Evolutionary conservation across 1,140 invertebrate species (phyloP), one percentile per base, ranked within the genome.

Genomic region (Ganaspis sp.): DNA sequence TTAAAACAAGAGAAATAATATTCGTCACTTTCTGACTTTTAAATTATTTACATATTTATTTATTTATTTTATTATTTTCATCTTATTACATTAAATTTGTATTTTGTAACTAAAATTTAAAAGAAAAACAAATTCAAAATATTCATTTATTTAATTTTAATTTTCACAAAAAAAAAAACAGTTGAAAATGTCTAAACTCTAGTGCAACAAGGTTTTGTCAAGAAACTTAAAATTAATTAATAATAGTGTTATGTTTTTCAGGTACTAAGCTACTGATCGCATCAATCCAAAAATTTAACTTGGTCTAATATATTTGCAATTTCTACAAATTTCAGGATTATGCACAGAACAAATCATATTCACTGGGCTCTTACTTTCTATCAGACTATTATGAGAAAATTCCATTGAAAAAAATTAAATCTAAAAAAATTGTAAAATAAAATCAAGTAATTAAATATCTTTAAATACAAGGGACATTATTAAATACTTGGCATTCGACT

Each of bases 221-320:
- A 78, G 72, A 78, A 34, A 26, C 9, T 58, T 70, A 72, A 49
- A 49, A 38, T 58, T 74, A 53, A 19, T 21, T 58, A 12, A 38
- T 54, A 73, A 38, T 38, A 34, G 17, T 69, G 74, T 74, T n/a
- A n/a, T n/a, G n/a, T 69, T 19, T 37, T 69, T 74, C 77, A 78
- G 70, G 77, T 78, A 78, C 77, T 78, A 78, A 69, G 54, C 77
- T 78, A 78, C 74, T 58, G 54, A 12, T n/a, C n/a, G n/a, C n/a
- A n/a, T n/a, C n/a, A n/a, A n/a, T n/a, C n/a, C n/a, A n/a, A n/a
- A n/a, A n/a, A n/a, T n/a, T n/a, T n/a, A n/a, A n/a, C n/a, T n/a
- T n/a, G n/a, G n/a, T n/a, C n/a, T n/a, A n/a, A n/a, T n/a, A n/a
- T n/a, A n/a, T n/a, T n/a, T n/a, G 71, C 73, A 38, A 70, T 37